Conservation (phyloP, 1,140 invertebrate genomes). For the Cydia strobilella region DNA sequence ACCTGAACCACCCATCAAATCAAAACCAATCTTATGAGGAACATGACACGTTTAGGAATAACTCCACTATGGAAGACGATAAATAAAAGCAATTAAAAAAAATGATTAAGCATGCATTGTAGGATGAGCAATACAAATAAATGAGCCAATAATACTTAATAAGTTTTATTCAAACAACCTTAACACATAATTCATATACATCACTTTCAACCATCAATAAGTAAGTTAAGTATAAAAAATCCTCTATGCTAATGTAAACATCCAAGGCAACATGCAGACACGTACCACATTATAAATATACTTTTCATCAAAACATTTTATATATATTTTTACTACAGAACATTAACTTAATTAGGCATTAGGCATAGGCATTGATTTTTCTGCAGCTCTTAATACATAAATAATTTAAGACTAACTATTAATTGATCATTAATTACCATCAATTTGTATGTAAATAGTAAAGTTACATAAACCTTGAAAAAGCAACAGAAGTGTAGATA, state of each 20-base stretch:
- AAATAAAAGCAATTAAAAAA: conserved; percentile 41
- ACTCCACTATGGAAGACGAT: conserved; percentile 48
- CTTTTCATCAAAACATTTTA: conserved; percentile 11
- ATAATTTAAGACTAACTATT: conserved; percentile 31
- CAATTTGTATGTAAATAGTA: conserved; percentile 14
- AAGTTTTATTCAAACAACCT: conserved; percentile 26
- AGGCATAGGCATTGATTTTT: neutral
- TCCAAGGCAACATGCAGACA: conserved; percentile 30
- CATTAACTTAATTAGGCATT: conserved; percentile 25
- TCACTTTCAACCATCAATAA: conserved; percentile 44
- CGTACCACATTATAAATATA: conserved; percentile 26
- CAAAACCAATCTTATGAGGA: conserved; percentile 48
- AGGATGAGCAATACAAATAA: conserved; percentile 11
- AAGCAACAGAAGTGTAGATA: conserved; percentile 20
- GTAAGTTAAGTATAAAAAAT: conserved; percentile 46
- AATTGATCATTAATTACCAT: conserved; percentile 11
- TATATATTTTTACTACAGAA: conserved; percentile 6
- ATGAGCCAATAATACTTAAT: conserved; percentile 11
- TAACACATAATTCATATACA: conserved; percentile 41
- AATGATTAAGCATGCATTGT: conserved; percentile 37
- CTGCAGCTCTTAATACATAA: conserved; percentile 35
- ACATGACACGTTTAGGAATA: conserved; percentile 50
- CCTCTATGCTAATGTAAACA: conserved; percentile 33
- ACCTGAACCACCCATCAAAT: conserved; percentile 39
- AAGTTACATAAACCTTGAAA: conserved; percentile 26